Base-by-base conservation (phyloP, 1,140 invertebrate species). In the Druon quercuslanigerum region DNA sequence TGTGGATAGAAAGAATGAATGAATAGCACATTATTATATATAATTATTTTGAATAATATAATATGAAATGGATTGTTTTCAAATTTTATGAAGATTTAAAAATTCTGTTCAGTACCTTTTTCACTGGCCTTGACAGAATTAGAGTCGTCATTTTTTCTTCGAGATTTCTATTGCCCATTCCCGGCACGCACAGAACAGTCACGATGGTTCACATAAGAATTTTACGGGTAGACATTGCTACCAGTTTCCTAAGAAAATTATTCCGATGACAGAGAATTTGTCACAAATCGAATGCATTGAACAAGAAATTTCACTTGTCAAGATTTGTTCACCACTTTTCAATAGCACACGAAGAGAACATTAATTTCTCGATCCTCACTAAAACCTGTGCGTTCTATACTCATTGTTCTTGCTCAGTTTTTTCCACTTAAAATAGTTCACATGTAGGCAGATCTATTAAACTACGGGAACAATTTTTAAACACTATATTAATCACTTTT, bases 111-210 rank as follows among this genome's bases (percentile, higher is more conserved):
- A 33, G 40, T 85, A 85, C 84, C 84, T 85, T 82, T 78, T 81
- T 82, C 51, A 75, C 66, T 17, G 84, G 82, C 73, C 81, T 83
- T 56, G 84, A 83, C 46, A 82, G 72, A 60, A 83, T 83, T 74
- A 85, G 74, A 40, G 82, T 81, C 20, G 80, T 76, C 70, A 77
- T 72, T 74, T 51, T 56, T 50, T 14, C 40, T 40, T 16, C 52
- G 46, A 73, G 52, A 56, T 57, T 73, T 54, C 13, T 54, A 54
- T 40, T 40, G 46, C 51, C 50, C 51, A 56, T 56, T 73, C 54
- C 71, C 71, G 25, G 60, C 60, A 66, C 60, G 60, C 60, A 66
- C 19, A 52, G 54, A 52, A 72, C 25, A 52, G 17, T 72, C 71
- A 72, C 71, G 51, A 33, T 33, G 71, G 25, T 52, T 33, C 51